A percentile compares a stretch with the other conserved stretches of the same genome.
phyloP scores from a whole-genome alignment of 2,113 vertebrate species.

The Orycteropus afer region DNA sequence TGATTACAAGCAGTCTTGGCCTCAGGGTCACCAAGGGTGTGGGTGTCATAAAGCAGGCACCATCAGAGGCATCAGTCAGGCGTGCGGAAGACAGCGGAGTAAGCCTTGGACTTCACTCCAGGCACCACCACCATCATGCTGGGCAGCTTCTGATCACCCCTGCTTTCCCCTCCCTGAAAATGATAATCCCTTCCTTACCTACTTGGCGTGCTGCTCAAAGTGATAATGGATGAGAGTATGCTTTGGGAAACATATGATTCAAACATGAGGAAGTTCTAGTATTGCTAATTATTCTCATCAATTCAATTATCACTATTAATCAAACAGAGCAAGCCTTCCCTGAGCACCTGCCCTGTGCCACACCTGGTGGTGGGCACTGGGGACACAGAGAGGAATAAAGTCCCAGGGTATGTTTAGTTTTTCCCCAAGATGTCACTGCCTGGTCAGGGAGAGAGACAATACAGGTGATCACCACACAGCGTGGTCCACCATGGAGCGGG shows the following conservation, averaged over 20 bases:
- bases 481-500: background rate
- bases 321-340: background rate
- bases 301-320: background rate
- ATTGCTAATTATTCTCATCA: background rate
- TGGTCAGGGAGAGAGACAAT: accelerated
- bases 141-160: background rate
- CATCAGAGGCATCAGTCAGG: accelerated
- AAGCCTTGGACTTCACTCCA: background rate
- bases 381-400: background rate
- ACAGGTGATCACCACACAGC: background rate
- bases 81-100: background rate
- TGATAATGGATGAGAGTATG: background rate
- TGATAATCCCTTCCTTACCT: background rate
- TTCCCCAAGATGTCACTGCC: background rate
- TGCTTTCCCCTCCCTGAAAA: no score
- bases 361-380: background rate
- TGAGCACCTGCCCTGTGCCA: background rate
- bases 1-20: constrained; percentile 48
- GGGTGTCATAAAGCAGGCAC: background rate
- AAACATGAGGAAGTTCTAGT: background rate
- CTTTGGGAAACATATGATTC: background rate
- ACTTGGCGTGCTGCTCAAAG: accelerated
- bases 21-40: constrained; percentile 39
- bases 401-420: background rate
- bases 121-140: background rate